phyloP scores from a whole-genome alignment of 2,113 vertebrate genomes.

The Plectropomus leopardus region DNA sequence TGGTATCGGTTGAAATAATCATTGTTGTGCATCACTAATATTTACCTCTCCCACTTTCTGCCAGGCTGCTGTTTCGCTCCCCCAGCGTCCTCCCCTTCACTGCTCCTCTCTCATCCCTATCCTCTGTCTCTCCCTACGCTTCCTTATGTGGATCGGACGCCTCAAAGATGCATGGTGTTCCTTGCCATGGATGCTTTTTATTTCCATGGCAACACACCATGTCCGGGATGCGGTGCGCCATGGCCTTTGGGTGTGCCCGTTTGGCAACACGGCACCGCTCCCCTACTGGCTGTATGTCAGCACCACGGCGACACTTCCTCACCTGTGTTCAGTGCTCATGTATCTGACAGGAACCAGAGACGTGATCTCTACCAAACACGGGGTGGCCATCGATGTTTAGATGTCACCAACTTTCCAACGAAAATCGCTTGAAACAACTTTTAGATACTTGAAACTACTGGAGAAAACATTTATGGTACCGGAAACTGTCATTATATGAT shows the following conservation, averaged over 20 bases:
- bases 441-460: slow-evolving; percentile 35
- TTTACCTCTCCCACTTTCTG: neutral
- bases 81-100: slow-evolving; percentile 92
- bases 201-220: slow-evolving; percentile 96
- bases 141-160: slow-evolving; percentile 90
- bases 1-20: too few relatives aligned
- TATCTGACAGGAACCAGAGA: slow-evolving; percentile 94
- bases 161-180: slow-evolving; percentile 96
- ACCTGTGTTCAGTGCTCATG: slow-evolving; percentile 95
- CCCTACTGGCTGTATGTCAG: slow-evolving; percentile 95
- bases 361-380: slow-evolving; percentile 93
- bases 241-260: slow-evolving; percentile 95
- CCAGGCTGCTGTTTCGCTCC: slow-evolving; percentile 92
- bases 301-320: slow-evolving; percentile 93
- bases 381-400: slow-evolving; percentile 92
- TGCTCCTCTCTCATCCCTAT: slow-evolving; percentile 93
- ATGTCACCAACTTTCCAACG: neutral
- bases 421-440: slow-evolving; percentile 19
- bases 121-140: slow-evolving; percentile 89
- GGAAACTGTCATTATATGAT: slow-evolving; percentile 1
- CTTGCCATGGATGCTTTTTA: slow-evolving; percentile 96
- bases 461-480: neutral
- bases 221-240: slow-evolving; percentile 93
- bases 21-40: too few relatives aligned
- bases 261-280: slow-evolving; percentile 93